Base-by-base conservation (phyloP, 1,140 invertebrate species). In the Bombus huntii region DNA sequence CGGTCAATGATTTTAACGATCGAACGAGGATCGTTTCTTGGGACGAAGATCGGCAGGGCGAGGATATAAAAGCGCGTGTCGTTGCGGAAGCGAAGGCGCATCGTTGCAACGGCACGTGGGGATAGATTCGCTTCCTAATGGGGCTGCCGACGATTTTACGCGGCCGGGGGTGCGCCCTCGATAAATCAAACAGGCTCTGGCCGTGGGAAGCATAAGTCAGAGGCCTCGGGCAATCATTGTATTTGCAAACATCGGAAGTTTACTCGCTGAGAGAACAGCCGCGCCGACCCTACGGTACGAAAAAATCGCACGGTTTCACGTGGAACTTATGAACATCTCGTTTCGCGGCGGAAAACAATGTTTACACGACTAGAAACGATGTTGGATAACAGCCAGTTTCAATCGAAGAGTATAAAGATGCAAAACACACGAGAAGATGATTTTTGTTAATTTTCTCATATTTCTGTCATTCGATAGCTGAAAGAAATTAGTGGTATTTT, bases 201-300 rank as follows among this genome's bases (percentile, higher is more conserved):
- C 81, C 92, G 92, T 92, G 91, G 92, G 92, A 92, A 92, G 89
- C 90, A 89, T 89, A 92, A 92, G 91, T 92, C 92, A 87, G 85
- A 80, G 87, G 85, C 89, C 88, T 89, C 88, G 76, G 78, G 87
- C 91, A 83, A 92, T 92, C 87, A 90, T 92, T 92, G 85, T 92
- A 89, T 92, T 92, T 92, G 87, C 87, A 92, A 92, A 92, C 91
- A 92, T 86, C 81, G 88, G 85, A 88, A 91, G 84, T 90, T 90
- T 90, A 85, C 88, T 70, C 42, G 86, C 81, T 90, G 78, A 81
- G 83, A 90, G 85, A 87, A 83, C 75, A 72, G 37, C 53, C 76
- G 76, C 31, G 3, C 34, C 62, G 70, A 76, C 68, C n/a, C 57
- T 59, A 22, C 10, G 37, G 22, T 10, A 28, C 59, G 65, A 70